Conservation (phyloP, 2,888 invertebrate genomes). For the Platycheirus rosarum region DNA sequence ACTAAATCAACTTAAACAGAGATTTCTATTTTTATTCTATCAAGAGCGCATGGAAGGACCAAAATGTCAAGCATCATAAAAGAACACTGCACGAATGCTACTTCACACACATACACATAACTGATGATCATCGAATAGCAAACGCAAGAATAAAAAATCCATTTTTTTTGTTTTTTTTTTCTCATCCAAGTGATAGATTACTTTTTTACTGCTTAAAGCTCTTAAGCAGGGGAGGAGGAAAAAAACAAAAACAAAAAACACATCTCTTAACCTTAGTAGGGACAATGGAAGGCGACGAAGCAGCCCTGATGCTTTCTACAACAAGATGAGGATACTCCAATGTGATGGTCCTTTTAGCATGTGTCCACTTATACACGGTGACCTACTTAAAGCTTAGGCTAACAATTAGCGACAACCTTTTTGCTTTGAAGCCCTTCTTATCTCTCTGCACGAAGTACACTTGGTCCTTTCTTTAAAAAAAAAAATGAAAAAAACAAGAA, state of each 20-base stretch:
- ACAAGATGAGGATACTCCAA: slow-evolving; percentile 16
- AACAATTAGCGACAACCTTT: slow-evolving; percentile 52
- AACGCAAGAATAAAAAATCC: slow-evolving; percentile 37
- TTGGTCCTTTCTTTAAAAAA: slow-evolving; percentile 17
- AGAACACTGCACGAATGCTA: not conserved
- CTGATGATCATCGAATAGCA: slow-evolving; percentile 6
- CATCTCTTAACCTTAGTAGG: slow-evolving; percentile 32
- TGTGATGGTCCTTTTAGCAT: slow-evolving; percentile 46
- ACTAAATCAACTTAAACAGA: slow-evolving; percentile 2
- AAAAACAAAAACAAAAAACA: not conserved
- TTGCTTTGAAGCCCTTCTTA: slow-evolving; percentile 11
- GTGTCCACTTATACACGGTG: slow-evolving; percentile 47
- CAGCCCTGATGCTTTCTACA: slow-evolving; percentile 6
- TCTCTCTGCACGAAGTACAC: not conserved
- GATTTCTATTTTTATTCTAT: not conserved
- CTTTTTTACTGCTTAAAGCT: slow-evolving; percentile 37
- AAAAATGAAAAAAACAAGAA: too few species aligned
- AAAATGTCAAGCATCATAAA: slow-evolving; percentile 23
- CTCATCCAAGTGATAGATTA: slow-evolving; percentile 46
- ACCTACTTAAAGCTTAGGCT: slow-evolving; percentile 52
- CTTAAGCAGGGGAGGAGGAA: not conserved
- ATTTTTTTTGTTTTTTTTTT: too few species aligned
- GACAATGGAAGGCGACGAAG: slow-evolving; percentile 36
- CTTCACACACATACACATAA: not conserved
- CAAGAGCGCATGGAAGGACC: not conserved